These are phyloP conservation scores for Hippocampus barbouri DNA, from an alignment of 2,113 vertebrate genomes.

Conservation along the genomic window DNA sequence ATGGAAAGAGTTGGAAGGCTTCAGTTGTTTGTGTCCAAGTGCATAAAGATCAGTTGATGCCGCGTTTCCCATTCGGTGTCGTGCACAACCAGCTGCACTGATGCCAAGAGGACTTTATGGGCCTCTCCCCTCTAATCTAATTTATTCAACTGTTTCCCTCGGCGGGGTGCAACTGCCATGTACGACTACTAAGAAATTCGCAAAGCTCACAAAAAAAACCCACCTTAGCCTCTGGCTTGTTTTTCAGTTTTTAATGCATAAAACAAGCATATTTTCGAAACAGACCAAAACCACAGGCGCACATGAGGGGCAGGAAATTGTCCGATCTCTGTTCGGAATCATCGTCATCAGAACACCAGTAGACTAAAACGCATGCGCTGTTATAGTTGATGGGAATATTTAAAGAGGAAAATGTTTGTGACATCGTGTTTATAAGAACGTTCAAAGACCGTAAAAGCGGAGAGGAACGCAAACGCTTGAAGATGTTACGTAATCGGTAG, in stretches of 20 bases:
- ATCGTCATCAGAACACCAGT: neutral
- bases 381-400: neutral
- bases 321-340: neutral
- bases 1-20: too few species aligned
- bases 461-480: neutral
- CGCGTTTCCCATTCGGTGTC: neutral
- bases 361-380: neutral
- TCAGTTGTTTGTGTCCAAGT: too few species aligned
- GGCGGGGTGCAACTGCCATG: constrained; percentile 12
- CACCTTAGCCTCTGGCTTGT: neutral
- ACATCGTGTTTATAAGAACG: neutral
- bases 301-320: neutral
- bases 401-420: neutral
- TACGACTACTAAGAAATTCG: neutral
- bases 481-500: neutral
- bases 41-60: neutral
- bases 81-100: neutral
- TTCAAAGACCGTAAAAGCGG: neutral
- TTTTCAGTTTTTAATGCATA: too few species aligned
- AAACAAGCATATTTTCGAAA: neutral
- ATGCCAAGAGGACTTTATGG: neutral
- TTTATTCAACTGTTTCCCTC: constrained; percentile 10
- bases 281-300: neutral
- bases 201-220: neutral
- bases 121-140: constrained; percentile 22